These are phyloP conservation scores for Acinonyx jubatus DNA, from an alignment of 2,113 vertebrate species.

Conservation along the genomic window DNA sequence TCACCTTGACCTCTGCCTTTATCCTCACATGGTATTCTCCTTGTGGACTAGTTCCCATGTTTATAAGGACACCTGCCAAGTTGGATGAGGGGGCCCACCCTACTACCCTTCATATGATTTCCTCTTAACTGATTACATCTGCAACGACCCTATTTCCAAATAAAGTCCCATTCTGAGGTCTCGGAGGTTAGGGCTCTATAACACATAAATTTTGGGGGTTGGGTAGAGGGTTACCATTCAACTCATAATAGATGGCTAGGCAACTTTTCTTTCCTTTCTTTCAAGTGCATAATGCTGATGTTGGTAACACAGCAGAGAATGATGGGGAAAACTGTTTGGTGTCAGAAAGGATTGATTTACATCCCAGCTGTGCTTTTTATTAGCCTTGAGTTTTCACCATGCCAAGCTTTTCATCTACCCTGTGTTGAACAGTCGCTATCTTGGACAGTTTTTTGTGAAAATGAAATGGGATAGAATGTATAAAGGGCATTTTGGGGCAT, in stretches of 20 bases:
- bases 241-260: background rate
- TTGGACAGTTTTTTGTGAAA: background rate
- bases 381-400: background rate
- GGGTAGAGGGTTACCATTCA: background rate
- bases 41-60: background rate
- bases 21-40: background rate
- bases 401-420: background rate
- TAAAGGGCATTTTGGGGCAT: background rate
- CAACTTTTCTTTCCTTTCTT: background rate
- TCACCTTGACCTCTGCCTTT: background rate
- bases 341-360: background rate
- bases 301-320: background rate
- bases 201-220: background rate
- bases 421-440: background rate
- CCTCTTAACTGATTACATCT: background rate
- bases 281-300: background rate
- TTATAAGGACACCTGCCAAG: background rate
- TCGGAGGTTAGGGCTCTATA: background rate
- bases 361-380: background rate
- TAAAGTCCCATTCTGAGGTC: background rate
- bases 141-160: background rate
- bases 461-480: background rate
- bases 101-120: too few species aligned
- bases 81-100: too few species aligned
- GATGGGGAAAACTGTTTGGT: background rate